phyloP scores from a whole-genome alignment of 2,797 vertebrate species.

The Acestrorhynchus altus region DNA sequence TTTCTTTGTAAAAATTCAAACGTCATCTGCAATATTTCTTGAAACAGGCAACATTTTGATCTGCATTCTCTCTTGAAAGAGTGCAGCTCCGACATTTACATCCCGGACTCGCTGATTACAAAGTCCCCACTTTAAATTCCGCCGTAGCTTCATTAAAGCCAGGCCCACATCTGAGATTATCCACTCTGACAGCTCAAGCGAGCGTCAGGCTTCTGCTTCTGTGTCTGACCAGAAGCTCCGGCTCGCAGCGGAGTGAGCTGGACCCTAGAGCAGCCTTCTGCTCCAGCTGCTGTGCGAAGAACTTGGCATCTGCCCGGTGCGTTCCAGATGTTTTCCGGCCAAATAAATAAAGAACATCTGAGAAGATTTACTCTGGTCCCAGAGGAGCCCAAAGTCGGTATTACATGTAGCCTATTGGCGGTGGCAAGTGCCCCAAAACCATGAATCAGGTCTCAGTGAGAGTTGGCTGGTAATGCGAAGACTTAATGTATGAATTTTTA shows the following conservation, averaged over 20 bases:
- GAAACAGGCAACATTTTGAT: too few species aligned
- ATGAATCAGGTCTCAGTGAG: slow-evolving; percentile 80
- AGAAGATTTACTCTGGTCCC: slow-evolving; percentile 82
- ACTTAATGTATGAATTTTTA: slow-evolving; percentile 79
- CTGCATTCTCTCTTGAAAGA: too few species aligned
- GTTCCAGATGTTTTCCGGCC: slow-evolving; percentile 82
- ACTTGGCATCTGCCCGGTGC: slow-evolving; percentile 32
- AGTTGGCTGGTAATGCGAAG: slow-evolving; percentile 79
- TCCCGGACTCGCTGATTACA: neutral
- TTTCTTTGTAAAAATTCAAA: too few species aligned
- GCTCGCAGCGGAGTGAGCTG: slow-evolving; percentile 13
- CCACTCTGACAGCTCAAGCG: neutral
- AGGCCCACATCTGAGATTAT: slow-evolving; percentile 1
- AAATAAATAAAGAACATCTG: slow-evolving; percentile 82
- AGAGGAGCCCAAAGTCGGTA: slow-evolving; percentile 75
- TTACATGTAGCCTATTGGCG: slow-evolving; percentile 82
- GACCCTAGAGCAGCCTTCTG: slow-evolving; percentile 29
- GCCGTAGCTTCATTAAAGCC: neutral
- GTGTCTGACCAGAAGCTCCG: slow-evolving; percentile 9
- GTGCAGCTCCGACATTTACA: too few species aligned
- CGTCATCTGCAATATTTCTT: too few species aligned
- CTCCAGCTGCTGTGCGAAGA: slow-evolving; percentile 38
- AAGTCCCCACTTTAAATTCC: neutral
- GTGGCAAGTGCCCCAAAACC: slow-evolving; percentile 78
- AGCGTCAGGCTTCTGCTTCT: neutral